These are phyloP conservation scores for Anabacerthia variegaticeps DNA, from an alignment of 2,797 vertebrate species.

Conservation along the genomic window DNA sequence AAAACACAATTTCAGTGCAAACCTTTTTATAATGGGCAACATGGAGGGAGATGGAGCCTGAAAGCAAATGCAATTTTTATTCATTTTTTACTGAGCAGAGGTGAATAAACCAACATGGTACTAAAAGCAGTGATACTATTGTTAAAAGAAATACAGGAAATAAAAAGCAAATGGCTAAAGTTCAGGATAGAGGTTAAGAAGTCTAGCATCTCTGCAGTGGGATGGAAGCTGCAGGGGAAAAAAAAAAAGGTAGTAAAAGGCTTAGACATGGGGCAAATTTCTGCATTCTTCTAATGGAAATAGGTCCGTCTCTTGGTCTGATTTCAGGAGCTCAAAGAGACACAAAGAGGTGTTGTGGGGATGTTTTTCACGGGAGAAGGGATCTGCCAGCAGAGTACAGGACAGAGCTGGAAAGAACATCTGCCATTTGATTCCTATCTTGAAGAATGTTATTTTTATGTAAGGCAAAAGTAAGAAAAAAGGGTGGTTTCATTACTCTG, in stretches of 20 bases:
- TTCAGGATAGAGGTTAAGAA: not conserved
- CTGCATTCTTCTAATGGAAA: not conserved
- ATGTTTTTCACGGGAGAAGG: not conserved
- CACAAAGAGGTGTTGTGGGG: not conserved
- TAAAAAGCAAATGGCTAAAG: not conserved
- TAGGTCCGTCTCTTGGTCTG: not conserved
- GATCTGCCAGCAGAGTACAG: not conserved
- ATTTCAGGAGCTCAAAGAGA: not conserved
- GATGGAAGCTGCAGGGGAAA: not conserved
- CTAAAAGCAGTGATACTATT: not conserved
- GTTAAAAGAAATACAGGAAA: not conserved
- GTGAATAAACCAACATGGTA: not conserved
- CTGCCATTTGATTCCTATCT: not conserved
- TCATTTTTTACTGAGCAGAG: not conserved
- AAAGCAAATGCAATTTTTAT: not conserved
- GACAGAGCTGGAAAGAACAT: not conserved
- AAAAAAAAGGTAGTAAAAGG: not conserved
- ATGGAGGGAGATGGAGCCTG: not conserved
- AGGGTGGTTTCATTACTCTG: not conserved
- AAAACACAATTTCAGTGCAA: not conserved
- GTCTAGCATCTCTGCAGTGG: not conserved
- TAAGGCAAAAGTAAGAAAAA: not conserved
- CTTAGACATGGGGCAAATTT: not conserved
- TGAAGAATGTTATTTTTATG: fast-evolving
- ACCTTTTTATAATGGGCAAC: not conserved